Evolutionary conservation across 30 jellyfish, hydroid and myxozoan species (phyloP), one percentile per base, ranked within the genome.

Genomic region (Clytia hemisphaerica): DNA sequence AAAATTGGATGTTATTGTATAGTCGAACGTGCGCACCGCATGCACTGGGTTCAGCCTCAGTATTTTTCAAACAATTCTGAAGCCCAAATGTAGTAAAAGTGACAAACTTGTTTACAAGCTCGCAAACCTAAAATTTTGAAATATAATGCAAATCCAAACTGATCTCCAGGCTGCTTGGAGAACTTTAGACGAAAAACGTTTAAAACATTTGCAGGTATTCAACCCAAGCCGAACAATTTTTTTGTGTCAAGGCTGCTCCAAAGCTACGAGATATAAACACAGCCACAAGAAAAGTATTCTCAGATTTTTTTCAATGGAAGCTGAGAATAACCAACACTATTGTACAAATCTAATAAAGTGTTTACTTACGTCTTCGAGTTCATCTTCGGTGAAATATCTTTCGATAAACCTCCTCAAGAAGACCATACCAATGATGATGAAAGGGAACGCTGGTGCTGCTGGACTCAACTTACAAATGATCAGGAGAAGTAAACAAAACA

Each of bases 371-470:
- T 84, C 95, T 38, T 84, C 93, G 10, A 84, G 77, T 40, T 84
- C 95, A 37, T 84, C 95, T 44, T 76, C 83, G 1, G 95, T 59
- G 51, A 84, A 84, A 45, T 66, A 71, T 15, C 75, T 58, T 44
- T 75, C 95, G 35, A 84, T 75, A 18, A 67, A 58, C 60, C 79
- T 77, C 36, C 95, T 69, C 51, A 84, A 53, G 38, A 57, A 61
- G 2, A 78, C 93, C 95, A 84, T 84, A 40, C 93, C 73, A 24
- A 84, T 76, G 83, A 84, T 51, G 76, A 84, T 61, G 79, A 84
- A 84, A 2, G 95, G 95, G 60, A 84, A 84, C n/a, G 72, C 31
- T 28, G 95, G 95, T 18, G 95, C 95, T 6, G 78, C 84, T 37
- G 95, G 95, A 3, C 89, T 59, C 28, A 84, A 72, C 59, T 84